These are phyloP conservation scores for Atherinomorus stipes DNA, from an alignment of 2,113 vertebrate species.

Conservation along the genomic window DNA sequence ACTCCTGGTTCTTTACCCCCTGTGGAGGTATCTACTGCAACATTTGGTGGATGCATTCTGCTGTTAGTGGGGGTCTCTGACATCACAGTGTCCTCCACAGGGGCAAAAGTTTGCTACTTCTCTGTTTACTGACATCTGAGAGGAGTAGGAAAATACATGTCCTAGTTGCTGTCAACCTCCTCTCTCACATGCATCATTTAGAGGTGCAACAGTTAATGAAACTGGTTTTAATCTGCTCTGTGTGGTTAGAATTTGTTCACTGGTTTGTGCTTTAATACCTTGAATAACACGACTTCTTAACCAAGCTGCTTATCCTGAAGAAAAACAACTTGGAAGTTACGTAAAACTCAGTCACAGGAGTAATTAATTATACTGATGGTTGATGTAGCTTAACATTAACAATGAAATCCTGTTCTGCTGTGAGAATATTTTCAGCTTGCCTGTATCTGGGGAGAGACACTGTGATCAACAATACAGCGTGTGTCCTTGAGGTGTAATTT, in stretches of 20 bases:
- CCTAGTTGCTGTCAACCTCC: conserved; percentile 10
- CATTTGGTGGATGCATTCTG: conserved; percentile 65
- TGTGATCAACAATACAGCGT: background rate
- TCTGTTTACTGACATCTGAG: conserved; percentile 33
- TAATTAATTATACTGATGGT: conserved; percentile 21
- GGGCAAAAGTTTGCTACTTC: conserved; percentile 58
- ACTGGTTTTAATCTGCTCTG: conserved; percentile 14
- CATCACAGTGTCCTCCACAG: conserved; percentile 19
- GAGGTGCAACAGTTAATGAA: background rate
- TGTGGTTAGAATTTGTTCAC: background rate
- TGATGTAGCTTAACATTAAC: background rate
- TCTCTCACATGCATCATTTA: background rate
- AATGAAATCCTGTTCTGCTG: background rate
- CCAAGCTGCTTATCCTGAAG: conserved; percentile 30
- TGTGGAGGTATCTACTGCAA: conserved; percentile 20
- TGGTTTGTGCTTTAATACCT: conserved; percentile 15
- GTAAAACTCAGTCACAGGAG: conserved; percentile 23
- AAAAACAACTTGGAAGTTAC: conserved; percentile 29
- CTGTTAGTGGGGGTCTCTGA: conserved; percentile 13
- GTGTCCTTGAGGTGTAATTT: background rate
- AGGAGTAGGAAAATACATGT: conserved; percentile 7
- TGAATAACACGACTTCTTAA: conserved; percentile 29
- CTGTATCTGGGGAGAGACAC: background rate
- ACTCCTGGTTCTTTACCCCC: conserved; percentile 4
- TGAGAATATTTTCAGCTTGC: background rate